A percentile compares a stretch with the other conserved stretches of the same genome.
Evolutionary conservation across 2,888 invertebrate species (phyloP).

Genomic region (Patella pellucida): DNA sequence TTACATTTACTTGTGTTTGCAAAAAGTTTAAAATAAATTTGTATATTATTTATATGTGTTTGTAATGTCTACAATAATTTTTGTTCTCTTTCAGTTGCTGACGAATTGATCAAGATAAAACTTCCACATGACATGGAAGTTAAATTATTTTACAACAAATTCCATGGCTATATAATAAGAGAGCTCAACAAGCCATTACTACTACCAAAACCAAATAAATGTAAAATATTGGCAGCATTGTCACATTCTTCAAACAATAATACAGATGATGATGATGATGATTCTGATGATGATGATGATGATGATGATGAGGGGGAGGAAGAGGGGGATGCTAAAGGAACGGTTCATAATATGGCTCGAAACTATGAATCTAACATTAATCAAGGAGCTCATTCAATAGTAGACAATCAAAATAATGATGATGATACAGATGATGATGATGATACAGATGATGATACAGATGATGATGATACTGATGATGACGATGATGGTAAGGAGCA

Average conservation of each 20-base stretch:
- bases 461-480: no score
- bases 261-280: slow-evolving; percentile 13
- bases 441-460: no score
- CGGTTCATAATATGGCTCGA: neutral
- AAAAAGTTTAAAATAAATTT: no score
- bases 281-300: neutral
- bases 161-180: neutral
- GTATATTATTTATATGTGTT: no score
- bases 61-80: no score
- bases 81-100: neutral
- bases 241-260: slow-evolving; percentile 13
- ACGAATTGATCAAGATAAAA: neutral
- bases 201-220: no score
- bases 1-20: no score
- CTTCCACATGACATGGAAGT: neutral
- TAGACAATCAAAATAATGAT: neutral
- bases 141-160: neutral
- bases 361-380: neutral
- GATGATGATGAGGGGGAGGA: neutral
- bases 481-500: no score
- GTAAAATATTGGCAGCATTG: no score
- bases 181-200: no score
- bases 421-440: neutral
- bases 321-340: neutral
- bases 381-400: slow-evolving; percentile 1